phyloP scores from a whole-genome alignment of 1,140 invertebrate genomes.

The Conus ventricosus region DNA sequence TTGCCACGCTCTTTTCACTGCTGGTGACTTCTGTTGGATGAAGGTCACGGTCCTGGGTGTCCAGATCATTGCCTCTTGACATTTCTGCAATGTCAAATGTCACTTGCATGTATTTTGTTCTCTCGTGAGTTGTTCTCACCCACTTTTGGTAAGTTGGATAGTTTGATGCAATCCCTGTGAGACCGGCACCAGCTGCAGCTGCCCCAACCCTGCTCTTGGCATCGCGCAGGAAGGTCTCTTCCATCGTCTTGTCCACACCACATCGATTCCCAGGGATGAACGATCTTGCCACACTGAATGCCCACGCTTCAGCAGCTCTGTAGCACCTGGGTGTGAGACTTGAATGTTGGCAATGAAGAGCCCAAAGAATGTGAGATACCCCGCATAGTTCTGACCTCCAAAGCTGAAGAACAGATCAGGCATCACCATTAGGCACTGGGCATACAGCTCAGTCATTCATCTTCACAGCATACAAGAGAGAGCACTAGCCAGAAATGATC shows the following conservation, averaged over 20 bases:
- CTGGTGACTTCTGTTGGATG: conserved; percentile 37
- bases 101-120: conserved; percentile 37
- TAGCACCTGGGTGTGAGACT: conserved; percentile 2
- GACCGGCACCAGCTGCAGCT: conserved; percentile 11
- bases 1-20: conserved; percentile 39
- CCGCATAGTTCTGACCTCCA: background rate
- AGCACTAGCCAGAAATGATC: too few relatives aligned
- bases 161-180: conserved; percentile 18
- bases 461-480: too few relatives aligned
- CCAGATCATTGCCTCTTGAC: conserved; percentile 11
- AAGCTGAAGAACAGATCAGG: background rate
- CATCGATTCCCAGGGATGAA: conserved; percentile 1
- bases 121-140: conserved; percentile 38
- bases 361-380: background rate
- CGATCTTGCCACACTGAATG: conserved; percentile 3
- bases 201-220: conserved; percentile 31
- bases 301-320: background rate
- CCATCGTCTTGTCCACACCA: background rate
- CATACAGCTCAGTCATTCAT: too few relatives aligned
- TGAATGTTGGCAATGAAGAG: background rate
- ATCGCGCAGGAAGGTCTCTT: background rate
- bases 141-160: conserved; percentile 48
- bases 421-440: background rate
- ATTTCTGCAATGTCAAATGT: conserved; percentile 39
- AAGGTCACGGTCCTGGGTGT: conserved; percentile 42